A percentile compares a stretch with the other conserved stretches of the same genome.
Evolutionary conservation across 2,797 vertebrate genomes (phyloP).

Genomic region (Phrynocephalus vlangalii): DNA sequence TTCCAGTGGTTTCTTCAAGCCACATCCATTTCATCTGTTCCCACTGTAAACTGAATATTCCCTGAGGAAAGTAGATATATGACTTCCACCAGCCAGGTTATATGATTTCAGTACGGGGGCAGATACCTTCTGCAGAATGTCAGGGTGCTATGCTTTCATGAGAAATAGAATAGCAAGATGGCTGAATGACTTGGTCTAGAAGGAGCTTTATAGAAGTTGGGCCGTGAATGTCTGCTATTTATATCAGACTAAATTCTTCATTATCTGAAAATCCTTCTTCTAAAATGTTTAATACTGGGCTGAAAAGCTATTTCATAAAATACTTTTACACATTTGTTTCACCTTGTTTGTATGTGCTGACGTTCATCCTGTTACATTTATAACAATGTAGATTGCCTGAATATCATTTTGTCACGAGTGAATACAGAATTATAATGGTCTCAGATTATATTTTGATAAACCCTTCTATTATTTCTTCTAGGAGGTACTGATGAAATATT

Average conservation of each 20-base stretch:
- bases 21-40: neutral
- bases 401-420: constrained; percentile 3
- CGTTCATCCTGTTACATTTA: neutral
- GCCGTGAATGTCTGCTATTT: neutral
- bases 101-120: too few relatives aligned
- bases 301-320: neutral
- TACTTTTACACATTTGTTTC: neutral
- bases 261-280: neutral
- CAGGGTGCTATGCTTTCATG: too few relatives aligned
- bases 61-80: too few relatives aligned
- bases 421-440: neutral
- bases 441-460: neutral
- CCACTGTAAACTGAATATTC: too few relatives aligned
- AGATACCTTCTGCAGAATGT: too few relatives aligned
- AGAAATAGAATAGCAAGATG: too few relatives aligned
- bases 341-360: neutral
- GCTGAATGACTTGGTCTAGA: neutral
- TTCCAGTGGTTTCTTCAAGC: neutral
- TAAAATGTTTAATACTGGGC: neutral
- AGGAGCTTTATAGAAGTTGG: neutral
- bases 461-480: neutral
- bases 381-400: neutral
- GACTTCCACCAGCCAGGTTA: too few relatives aligned
- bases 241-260: neutral
- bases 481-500: constrained; percentile 19